Evolutionary conservation across 2,888 invertebrate genomes (phyloP), one percentile per base, ranked within the genome.

Genomic region (Acanthosepion pharaonis): DNA sequence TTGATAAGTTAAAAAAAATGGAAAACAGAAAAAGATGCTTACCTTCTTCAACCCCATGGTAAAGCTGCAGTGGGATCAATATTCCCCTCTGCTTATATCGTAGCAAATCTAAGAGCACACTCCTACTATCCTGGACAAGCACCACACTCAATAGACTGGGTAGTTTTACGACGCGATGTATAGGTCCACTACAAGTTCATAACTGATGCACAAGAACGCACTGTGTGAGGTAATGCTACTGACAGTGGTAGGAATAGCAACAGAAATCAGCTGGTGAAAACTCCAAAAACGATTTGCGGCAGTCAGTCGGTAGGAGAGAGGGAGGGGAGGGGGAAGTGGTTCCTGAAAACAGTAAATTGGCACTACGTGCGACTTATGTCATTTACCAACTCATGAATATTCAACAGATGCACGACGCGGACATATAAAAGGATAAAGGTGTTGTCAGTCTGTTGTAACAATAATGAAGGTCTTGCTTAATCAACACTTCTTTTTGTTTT

Each of bases 231-330:
- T 78, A 28, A n/a, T 78, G n/a, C 78, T 28, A 78, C 20, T 55
- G 55, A 20, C n/a, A 78, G 78, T 9, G 28, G n/a, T 78, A n/a
- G 28, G n/a, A 78, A n/a, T 28, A 78, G 78, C 78, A 78, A 78
- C 78, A 78, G 78, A 78, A 78, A 78, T 78, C 78, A 78, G 78
- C 78, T 78, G 78, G 78, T n/a, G 78, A 78, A 78, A 78, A 78
- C 78, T 78, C 78, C 78, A 78, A 78, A 78, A 78, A 28, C 78
- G 78, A 78, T 78, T 78, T 78, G 78, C 78, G 78, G 28, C 78
- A n/a, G 78, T n/a, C 28, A 78, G 64, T 25, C 23, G 6, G 64
- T 4, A 20, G 23, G 25, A 6, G 28, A 8, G 78, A 28, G 6
- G 78, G 78, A 8, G n/a, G 8, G 18, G n/a, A 28, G n/a, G n/a